Evolutionary conservation across 2,888 invertebrate species (phyloP).

Genomic region (Macropis europaea): DNA sequence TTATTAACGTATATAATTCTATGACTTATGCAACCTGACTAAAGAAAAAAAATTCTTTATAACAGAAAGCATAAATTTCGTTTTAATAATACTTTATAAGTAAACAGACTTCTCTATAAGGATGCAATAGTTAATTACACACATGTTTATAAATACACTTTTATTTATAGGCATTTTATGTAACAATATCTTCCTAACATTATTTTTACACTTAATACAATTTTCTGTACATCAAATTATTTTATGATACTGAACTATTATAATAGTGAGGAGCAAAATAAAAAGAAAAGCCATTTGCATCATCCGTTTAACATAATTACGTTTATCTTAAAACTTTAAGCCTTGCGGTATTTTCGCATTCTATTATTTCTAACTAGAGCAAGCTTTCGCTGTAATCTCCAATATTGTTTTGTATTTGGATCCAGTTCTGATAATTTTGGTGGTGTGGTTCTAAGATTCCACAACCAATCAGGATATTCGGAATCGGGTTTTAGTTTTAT

Average conservation of each 20-base stretch:
- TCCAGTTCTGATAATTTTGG: constrained; percentile 88
- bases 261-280: too few relatives aligned
- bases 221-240: neutral
- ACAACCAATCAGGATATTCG: constrained; percentile 97
- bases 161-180: constrained; percentile 4
- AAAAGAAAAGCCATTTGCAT: constrained; percentile 1
- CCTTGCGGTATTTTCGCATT: constrained; percentile 70
- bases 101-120: neutral
- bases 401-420: constrained; percentile 90
- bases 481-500: constrained; percentile 87
- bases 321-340: constrained; percentile 83
- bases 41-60: too few relatives aligned
- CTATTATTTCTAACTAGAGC: constrained; percentile 85
- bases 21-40: too few relatives aligned
- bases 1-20: too few relatives aligned
- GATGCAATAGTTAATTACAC: neutral
- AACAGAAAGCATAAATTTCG: too few relatives aligned
- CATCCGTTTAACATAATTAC: neutral
- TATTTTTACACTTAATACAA: neutral
- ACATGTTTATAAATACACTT: neutral
- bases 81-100: neutral
- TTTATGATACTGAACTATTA: too few relatives aligned
- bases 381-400: constrained; percentile 86
- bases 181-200: neutral
- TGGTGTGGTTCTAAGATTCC: constrained; percentile 86